Conservation (phyloP, 2,888 invertebrate species). For the Trichogramma evanescens region DNA sequence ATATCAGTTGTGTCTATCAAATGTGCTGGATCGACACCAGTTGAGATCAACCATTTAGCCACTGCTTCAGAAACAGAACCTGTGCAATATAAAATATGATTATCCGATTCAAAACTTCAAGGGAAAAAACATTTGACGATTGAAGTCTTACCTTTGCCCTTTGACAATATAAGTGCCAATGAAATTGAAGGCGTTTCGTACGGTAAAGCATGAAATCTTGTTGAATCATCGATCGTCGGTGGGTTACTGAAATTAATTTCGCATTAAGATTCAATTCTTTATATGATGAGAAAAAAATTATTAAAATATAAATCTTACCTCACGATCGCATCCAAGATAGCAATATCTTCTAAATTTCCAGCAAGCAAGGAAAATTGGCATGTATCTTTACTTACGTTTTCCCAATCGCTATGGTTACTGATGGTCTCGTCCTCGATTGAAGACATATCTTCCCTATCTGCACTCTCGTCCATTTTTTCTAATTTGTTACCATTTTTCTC, state of each 20-base stretch:
- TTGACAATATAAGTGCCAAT: slow-evolving; percentile 41
- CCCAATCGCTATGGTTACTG: slow-evolving; percentile 56
- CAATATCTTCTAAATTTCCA: slow-evolving; percentile 82
- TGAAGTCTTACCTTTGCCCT: slow-evolving; percentile 43
- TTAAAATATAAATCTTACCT: slow-evolving; percentile 28
- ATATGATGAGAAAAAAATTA: not conserved
- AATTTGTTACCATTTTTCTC: slow-evolving; percentile 28
- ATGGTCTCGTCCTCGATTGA: slow-evolving; percentile 51
- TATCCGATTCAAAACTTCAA: not conserved
- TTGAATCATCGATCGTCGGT: slow-evolving; percentile 33
- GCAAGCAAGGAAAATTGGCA: slow-evolving; percentile 82
- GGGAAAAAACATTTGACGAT: not conserved
- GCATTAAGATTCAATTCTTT: not conserved
- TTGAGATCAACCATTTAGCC: slow-evolving; percentile 75
- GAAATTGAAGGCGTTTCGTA: slow-evolving; percentile 40
- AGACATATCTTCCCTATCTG: slow-evolving; percentile 35
- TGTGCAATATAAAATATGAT: slow-evolving; percentile 22
- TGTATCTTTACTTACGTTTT: slow-evolving; percentile 75
- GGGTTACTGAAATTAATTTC: slow-evolving; percentile 30
- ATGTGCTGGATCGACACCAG: slow-evolving; percentile 61
- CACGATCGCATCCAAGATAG: slow-evolving; percentile 68
- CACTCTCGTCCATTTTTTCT: slow-evolving; percentile 38
- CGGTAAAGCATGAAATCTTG: slow-evolving; percentile 35
- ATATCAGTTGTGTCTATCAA: slow-evolving; percentile 43
- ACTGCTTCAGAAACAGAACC: slow-evolving; percentile 86